phyloP scores from a whole-genome alignment of 2,797 vertebrate species.

The Peromyscus nudipes region DNA sequence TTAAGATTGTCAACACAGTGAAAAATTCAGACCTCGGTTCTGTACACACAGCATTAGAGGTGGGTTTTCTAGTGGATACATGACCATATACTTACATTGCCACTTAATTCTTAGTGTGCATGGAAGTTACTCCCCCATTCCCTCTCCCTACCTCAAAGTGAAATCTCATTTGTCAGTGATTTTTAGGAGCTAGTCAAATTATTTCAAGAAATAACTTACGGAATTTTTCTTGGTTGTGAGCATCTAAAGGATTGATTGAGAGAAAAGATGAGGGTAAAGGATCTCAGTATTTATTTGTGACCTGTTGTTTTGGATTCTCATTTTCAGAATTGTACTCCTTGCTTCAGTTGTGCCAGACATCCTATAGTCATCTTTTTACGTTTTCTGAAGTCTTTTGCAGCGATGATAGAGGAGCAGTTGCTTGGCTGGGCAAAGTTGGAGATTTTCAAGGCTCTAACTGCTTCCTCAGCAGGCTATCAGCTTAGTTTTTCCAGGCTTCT shows the following conservation, averaged over 20 bases:
- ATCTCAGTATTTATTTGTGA: conserved; percentile 16
- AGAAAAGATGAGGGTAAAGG: not conserved
- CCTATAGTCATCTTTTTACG: not conserved
- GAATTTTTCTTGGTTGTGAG: conserved; percentile 1
- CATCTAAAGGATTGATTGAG: not conserved
- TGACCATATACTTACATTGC: not conserved
- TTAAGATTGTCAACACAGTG: conserved; percentile 16
- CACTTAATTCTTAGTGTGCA: not conserved
- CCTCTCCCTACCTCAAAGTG: not conserved
- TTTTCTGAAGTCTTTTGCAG: not conserved
- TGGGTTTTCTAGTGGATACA: conserved; percentile 1
- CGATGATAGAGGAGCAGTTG: not conserved
- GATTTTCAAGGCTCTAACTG: not conserved
- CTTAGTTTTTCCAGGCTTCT: not conserved
- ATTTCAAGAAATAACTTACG: not conserved
- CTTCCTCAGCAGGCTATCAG: not conserved
- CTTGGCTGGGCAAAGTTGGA: conserved; percentile 15
- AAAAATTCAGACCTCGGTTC: not conserved
- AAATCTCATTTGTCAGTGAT: conserved; percentile 27
- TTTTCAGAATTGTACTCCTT: conserved; percentile 33
- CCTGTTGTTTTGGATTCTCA: not conserved
- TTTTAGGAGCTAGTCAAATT: not conserved
- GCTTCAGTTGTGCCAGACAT: not conserved
- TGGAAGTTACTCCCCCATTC: not conserved
- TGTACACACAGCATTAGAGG: not conserved